These are phyloP conservation scores for Pteronotus mesoamericanus DNA, from an alignment of 2,797 vertebrate species.

Conservation along the genomic window DNA sequence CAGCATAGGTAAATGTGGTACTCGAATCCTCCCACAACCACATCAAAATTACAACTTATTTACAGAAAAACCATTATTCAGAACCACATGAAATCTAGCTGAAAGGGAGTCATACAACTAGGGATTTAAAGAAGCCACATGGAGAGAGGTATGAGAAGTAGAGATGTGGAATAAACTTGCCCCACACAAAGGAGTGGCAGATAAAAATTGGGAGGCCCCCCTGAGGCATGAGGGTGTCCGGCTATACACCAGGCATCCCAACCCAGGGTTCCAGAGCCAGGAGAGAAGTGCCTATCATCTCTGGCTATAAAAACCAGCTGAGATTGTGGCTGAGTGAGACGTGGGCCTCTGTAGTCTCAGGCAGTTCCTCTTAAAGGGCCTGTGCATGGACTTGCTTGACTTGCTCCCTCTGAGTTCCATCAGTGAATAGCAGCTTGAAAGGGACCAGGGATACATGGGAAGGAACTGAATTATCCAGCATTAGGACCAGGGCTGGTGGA, in stretches of 20 bases:
- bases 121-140: not conserved
- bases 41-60: not conserved
- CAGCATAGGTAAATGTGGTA: no score
- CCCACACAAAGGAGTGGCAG: not conserved
- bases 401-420: not conserved
- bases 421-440: not conserved
- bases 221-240: not conserved
- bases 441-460: not conserved
- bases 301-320: not conserved
- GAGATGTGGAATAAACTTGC: not conserved
- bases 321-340: not conserved
- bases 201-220: not conserved
- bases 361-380: not conserved
- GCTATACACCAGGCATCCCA: not conserved
- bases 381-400: not conserved
- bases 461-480: not conserved
- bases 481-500: no score
- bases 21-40: not conserved
- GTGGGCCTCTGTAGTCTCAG: not conserved
- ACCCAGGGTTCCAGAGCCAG: not conserved
- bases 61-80: not conserved
- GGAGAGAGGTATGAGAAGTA: not conserved
- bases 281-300: not conserved
- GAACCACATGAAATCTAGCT: not conserved
- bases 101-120: not conserved